Conservation (phyloP, 1,140 invertebrate species). For the Achroia grisella region DNA sequence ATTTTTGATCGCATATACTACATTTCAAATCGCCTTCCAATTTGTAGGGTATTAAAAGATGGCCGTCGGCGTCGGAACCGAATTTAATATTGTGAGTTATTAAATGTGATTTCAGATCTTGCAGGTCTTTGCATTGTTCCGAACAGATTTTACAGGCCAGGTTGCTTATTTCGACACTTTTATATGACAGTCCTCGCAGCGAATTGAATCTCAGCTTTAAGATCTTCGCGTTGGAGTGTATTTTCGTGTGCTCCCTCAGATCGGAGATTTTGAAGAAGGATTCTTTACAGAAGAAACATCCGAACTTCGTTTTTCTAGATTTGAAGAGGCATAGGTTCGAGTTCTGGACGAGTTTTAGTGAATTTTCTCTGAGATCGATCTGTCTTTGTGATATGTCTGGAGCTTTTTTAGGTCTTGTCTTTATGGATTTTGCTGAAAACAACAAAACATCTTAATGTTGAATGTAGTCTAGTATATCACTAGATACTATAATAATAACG, state of each 20-base stretch:
- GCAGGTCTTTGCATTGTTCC: slow-evolving; percentile 11
- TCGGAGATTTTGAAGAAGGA: slow-evolving; percentile 18
- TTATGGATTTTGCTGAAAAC: not conserved
- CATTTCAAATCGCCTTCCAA: slow-evolving; percentile 22
- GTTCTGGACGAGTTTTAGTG: slow-evolving; percentile 25
- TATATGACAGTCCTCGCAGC: slow-evolving; percentile 20
- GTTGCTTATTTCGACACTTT: slow-evolving; percentile 30
- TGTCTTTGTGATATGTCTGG: not conserved
- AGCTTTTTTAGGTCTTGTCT: not conserved
- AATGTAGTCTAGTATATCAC: not conserved
- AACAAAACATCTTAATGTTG: not conserved
- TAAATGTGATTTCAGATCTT: slow-evolving; percentile 17
- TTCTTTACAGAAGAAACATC: slow-evolving; percentile 25
- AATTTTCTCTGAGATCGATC: slow-evolving; percentile 17
- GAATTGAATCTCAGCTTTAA: slow-evolving; percentile 11
- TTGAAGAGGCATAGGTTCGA: slow-evolving; percentile 37
- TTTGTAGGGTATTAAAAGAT: slow-evolving; percentile 28
- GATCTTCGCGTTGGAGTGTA: slow-evolving; percentile 14
- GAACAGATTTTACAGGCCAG: slow-evolving; percentile 26
- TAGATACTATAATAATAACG: too few species aligned
- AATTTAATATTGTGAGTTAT: slow-evolving; percentile 16
- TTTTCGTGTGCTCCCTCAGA: slow-evolving; percentile 20
- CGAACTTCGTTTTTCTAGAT: slow-evolving; percentile 32
- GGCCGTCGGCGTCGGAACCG: slow-evolving; percentile 3
- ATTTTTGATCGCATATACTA: slow-evolving; percentile 20